Evolutionary conservation across 2,797 vertebrate genomes (phyloP), one percentile per base, ranked within the genome.

Genomic region (Apodemus agrarius): DNA sequence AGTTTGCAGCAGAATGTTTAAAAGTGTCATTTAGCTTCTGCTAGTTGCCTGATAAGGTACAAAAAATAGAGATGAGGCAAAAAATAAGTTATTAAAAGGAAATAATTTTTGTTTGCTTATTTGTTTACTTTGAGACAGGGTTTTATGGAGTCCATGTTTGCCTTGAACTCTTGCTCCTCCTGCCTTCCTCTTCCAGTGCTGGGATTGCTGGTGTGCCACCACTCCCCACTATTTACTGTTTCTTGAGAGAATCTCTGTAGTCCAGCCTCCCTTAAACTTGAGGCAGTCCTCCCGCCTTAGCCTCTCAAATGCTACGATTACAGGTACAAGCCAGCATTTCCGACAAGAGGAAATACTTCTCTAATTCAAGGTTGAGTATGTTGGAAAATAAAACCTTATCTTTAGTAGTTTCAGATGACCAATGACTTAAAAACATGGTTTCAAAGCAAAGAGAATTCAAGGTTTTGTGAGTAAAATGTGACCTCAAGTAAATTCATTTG

Each of bases 381-480:
- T 85, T 83, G 94, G 67, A 85, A 96, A 95, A 87, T 67, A 83
- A 93, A 97, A 88, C 37, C 24, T 80, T 46, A 84, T 88, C 4
- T 34, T 34, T 37, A n/a, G 17, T 96, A 80, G 34, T 54, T 89
- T 26, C 46, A 92, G 34, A 63, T 90, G 34, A 43, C 54, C 76
- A 95, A 10, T 94, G n/a, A 91, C 74, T 95, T 94, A 93, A 96
- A 91, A 43, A 93, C 83, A 88, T 83, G 29, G 13, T 89, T 96
- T 92, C 22, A 95, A 24, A 94, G 82, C n/a, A 93, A 92, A 95
- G 80, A 49, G 95, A 96, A 90, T 81, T 92, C 52, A 93, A 84
- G 34, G 86, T 79, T 11, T 24, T 97, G 6, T 88, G 76, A 88
- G 57, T 92, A 92, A 93, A 94, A 85, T 4, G 52, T 91, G 40